phyloP scores from a whole-genome alignment of 2,797 vertebrate genomes.

The Zalophus californianus region DNA sequence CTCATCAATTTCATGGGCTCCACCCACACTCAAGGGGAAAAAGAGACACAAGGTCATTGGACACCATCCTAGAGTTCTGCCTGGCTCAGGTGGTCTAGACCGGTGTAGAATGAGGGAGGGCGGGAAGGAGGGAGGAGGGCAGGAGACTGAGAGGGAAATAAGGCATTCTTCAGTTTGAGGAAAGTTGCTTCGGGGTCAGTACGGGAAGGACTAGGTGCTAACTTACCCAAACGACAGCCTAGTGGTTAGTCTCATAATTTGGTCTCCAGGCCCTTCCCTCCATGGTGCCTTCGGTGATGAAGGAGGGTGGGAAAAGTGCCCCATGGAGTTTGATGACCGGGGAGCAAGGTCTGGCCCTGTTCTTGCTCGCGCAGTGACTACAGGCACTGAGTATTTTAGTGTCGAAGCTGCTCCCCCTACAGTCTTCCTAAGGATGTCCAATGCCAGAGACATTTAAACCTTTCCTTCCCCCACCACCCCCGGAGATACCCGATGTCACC shows the following conservation, averaged over 20 bases:
- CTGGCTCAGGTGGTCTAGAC: rapidly evolving
- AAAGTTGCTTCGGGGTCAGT: neutral
- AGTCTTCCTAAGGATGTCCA: neutral
- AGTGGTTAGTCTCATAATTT: rapidly evolving
- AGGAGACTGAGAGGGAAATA: neutral
- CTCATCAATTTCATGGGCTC: neutral
- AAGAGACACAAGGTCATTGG: neutral
- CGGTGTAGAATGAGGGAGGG: neutral
- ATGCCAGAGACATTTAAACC: neutral
- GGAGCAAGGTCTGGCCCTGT: neutral
- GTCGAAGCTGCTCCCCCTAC: neutral
- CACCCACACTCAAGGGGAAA: neutral
- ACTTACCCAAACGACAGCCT: rapidly evolving
- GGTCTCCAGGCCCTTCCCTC: neutral
- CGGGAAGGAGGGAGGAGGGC: rapidly evolving
- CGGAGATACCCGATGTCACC: rapidly evolving
- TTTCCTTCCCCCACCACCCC: neutral
- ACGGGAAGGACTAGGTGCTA: neutral
- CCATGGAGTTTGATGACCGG: neutral
- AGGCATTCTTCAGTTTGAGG: neutral
- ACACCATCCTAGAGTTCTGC: neutral
- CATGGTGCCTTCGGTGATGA: rapidly evolving
- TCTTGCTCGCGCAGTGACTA: rapidly evolving
- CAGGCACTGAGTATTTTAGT: rapidly evolving
- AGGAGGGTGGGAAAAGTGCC: rapidly evolving